Conservation (phyloP, 2,797 vertebrate genomes). For the Paguma larvata region DNA sequence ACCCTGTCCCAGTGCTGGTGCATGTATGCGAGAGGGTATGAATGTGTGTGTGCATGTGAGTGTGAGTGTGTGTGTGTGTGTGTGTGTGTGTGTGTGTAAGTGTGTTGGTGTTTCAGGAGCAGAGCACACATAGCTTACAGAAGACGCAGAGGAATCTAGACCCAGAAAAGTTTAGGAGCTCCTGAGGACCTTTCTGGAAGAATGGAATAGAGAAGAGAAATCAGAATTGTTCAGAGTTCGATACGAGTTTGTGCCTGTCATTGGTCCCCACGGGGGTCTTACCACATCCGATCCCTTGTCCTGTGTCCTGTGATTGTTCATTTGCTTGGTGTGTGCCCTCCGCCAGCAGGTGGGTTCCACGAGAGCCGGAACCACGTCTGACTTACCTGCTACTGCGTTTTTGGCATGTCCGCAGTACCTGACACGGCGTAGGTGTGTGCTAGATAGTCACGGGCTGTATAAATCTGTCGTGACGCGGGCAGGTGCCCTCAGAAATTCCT, state of each 20-base stretch:
- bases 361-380: neutral
- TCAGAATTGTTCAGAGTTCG: neutral
- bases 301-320: neutral
- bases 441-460: neutral
- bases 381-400: neutral
- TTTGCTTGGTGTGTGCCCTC: neutral
- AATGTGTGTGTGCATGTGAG: neutral
- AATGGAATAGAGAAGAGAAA: neutral
- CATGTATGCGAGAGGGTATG: neutral
- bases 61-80: neutral
- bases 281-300: neutral
- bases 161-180: neutral
- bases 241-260: neutral
- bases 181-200: neutral
- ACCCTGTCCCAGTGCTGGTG: neutral
- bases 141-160: neutral
- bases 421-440: too few relatives aligned
- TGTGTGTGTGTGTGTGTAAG: neutral
- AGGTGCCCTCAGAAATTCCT: neutral
- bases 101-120: neutral
- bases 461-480: neutral
- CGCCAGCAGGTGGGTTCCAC: neutral
- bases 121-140: neutral
- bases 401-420: neutral
- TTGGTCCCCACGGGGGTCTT: neutral